These are phyloP conservation scores for Allobates femoralis DNA, from an alignment of 2,797 vertebrate species.

Conservation along the genomic window DNA sequence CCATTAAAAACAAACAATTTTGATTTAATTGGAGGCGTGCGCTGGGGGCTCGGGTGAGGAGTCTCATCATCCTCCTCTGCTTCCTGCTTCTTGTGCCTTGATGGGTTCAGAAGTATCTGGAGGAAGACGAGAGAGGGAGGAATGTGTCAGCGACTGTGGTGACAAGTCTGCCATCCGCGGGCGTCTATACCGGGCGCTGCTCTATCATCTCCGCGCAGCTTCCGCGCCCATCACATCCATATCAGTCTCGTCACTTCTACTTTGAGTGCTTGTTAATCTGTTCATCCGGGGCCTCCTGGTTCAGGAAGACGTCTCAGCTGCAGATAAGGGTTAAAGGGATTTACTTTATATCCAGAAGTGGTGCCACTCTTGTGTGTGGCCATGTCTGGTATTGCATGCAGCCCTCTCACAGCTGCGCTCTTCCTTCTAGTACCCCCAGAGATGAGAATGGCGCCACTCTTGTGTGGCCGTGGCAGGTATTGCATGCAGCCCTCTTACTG, in stretches of 20 bases:
- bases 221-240: not conserved
- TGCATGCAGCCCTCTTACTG: too few relatives aligned
- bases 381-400: not conserved
- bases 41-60: slow-evolving; percentile 80
- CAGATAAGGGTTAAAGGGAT: too few relatives aligned
- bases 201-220: not conserved
- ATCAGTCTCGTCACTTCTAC: not conserved
- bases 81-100: slow-evolving; percentile 64
- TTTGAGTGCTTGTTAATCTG: not conserved
- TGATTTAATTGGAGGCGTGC: slow-evolving; percentile 99
- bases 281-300: not conserved
- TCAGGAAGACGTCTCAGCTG: not conserved
- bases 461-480: too few relatives aligned
- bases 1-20: slow-evolving; percentile 99
- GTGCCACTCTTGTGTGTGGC: not conserved
- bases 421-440: too few relatives aligned
- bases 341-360: not conserved
- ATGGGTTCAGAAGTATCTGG: slow-evolving; percentile 73
- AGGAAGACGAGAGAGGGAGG: slow-evolving; percentile 47
- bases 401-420: too few relatives aligned
- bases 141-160: slow-evolving; percentile 71
- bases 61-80: slow-evolving; percentile 72
- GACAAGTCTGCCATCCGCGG: slow-evolving; percentile 65
- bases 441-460: too few relatives aligned
- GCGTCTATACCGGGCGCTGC: not conserved